These are phyloP conservation scores for Lampropteryx suffumata DNA, from an alignment of 2,888 invertebrate species.

Conservation along the genomic window DNA sequence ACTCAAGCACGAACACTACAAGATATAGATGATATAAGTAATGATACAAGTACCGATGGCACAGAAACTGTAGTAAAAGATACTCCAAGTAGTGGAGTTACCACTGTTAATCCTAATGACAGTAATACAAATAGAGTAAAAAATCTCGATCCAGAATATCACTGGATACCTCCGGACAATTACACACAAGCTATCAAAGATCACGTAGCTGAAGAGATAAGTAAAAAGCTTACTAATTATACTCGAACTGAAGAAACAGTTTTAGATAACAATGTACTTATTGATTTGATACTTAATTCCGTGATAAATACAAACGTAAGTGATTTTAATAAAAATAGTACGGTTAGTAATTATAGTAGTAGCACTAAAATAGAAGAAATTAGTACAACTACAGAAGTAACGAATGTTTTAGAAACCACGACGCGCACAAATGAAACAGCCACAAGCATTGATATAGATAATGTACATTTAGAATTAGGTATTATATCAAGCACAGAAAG, in stretches of 20 bases:
- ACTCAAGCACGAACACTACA: conserved; percentile 41
- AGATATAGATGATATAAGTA: conserved; percentile 10
- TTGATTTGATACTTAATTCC: conserved; percentile 41
- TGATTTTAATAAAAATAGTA: conserved; percentile 6
- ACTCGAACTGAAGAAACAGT: conserved; percentile 17
- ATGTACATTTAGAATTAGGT: background rate
- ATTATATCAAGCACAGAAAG: conserved; percentile 3
- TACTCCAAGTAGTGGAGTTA: conserved; percentile 14
- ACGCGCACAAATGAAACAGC: background rate
- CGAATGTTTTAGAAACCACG: background rate
- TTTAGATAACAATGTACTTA: conserved; percentile 38
- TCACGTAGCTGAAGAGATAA: conserved; percentile 51
- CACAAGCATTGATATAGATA: background rate
- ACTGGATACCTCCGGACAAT: conserved; percentile 54
- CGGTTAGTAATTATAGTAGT: conserved; percentile 6
- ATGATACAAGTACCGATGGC: conserved; percentile 5
- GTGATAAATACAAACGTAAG: conserved; percentile 17
- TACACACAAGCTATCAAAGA: conserved; percentile 51
- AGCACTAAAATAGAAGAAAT: conserved; percentile 2
- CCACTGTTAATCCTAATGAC: conserved; percentile 15
- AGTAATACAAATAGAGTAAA: conserved; percentile 25
- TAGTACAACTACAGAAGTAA: conserved; percentile 18
- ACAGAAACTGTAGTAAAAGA: background rate
- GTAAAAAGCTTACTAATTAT: conserved; percentile 31
- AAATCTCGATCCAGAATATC: conserved; percentile 48